Evolutionary conservation across 2,888 invertebrate species (phyloP).

Genomic region (Hermaeophaga mercurialis): DNA sequence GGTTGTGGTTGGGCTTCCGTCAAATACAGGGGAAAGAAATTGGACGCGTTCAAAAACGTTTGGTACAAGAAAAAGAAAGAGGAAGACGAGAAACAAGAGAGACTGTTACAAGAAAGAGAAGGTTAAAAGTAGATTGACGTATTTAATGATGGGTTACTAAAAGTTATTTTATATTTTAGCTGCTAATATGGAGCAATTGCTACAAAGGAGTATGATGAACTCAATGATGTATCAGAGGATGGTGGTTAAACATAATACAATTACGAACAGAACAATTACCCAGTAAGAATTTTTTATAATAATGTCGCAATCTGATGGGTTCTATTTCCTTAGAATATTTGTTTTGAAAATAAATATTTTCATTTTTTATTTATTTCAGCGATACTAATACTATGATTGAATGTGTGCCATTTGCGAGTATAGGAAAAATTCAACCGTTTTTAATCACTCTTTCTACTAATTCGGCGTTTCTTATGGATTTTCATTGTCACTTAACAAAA

Average conservation of each 20-base stretch:
- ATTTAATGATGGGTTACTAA: no score
- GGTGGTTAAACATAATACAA: constrained; percentile 77
- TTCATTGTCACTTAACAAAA: constrained; percentile 92
- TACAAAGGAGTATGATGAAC: constrained; percentile 43
- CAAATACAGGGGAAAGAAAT: constrained; percentile 83
- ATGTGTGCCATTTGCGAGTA: constrained; percentile 83
- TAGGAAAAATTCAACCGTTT: constrained; percentile 93
- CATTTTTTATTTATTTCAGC: constrained; percentile 60
- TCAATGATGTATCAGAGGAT: constrained; percentile 62
- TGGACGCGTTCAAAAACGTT: constrained; percentile 86
- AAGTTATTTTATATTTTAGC: constrained; percentile 26
- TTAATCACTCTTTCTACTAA: constrained; percentile 85
- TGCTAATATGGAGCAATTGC: constrained; percentile 42
- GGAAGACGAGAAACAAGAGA: constrained; percentile 47
- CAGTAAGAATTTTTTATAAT: constrained; percentile 64
- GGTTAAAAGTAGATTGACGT: constrained; percentile 22
- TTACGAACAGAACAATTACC: constrained; percentile 75
- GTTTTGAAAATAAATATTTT: constrained; percentile 10
- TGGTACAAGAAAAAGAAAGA: constrained; percentile 73
- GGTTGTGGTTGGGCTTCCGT: constrained; percentile 95
- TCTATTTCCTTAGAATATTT: not conserved
- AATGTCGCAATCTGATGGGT: no score
- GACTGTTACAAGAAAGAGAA: constrained; percentile 43
- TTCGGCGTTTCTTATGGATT: constrained; percentile 85
- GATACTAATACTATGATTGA: constrained; percentile 90